Conservation (phyloP, 2,113 vertebrate species). For the Isurus oxyrinchus region DNA sequence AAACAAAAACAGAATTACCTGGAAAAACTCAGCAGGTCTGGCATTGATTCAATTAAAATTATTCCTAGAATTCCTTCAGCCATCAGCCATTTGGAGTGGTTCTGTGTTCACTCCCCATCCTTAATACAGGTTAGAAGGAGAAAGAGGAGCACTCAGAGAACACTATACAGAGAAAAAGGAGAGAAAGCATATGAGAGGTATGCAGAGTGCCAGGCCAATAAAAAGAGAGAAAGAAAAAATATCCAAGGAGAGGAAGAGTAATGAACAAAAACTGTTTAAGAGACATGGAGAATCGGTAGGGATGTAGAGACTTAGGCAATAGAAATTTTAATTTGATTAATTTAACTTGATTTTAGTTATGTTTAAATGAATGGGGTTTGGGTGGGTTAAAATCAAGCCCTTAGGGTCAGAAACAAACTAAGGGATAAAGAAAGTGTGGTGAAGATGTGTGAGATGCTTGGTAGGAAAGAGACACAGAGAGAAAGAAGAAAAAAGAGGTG, state of each 20-base stretch:
- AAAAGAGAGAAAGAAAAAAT: not conserved
- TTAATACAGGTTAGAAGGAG: not conserved
- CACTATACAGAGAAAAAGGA: too few species aligned
- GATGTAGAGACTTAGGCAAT: not conserved
- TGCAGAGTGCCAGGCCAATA: not conserved
- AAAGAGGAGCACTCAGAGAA: not conserved
- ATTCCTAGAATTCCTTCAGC: not conserved
- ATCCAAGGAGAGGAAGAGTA: not conserved
- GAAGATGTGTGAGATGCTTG: not conserved
- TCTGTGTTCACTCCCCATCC: not conserved
- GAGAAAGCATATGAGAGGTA: not conserved
- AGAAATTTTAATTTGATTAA: not conserved
- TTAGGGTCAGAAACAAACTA: not conserved
- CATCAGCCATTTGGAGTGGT: not conserved
- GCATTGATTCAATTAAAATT: slow-evolving; percentile 4
- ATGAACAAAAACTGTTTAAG: not conserved
- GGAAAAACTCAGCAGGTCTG: too few species aligned
- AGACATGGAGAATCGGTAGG: not conserved
- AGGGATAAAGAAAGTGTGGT: not conserved
- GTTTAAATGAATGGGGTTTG: not conserved
- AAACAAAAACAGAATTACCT: too few species aligned
- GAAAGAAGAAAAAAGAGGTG: not conserved
- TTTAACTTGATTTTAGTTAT: not conserved
- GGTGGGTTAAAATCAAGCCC: not conserved
- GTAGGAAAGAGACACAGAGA: not conserved